These are phyloP conservation scores for Ophiodon elongatus DNA, from an alignment of 2,113 vertebrate species.

Conservation along the genomic window DNA sequence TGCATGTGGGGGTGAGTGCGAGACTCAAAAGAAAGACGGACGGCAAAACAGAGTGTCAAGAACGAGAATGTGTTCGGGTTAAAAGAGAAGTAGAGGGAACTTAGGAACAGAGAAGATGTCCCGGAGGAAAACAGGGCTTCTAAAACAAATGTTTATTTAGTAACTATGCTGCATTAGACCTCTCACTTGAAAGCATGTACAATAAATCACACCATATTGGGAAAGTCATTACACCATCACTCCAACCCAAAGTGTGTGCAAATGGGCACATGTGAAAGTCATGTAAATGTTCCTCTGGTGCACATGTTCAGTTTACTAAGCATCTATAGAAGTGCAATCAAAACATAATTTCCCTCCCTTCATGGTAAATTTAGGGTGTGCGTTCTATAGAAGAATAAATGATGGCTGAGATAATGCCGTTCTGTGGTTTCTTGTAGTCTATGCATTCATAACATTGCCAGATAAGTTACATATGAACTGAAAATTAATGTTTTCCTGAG, in stretches of 20 bases:
- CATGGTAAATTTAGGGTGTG: constrained; percentile 50
- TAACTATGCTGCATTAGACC: constrained; percentile 65
- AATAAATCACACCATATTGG: constrained; percentile 68
- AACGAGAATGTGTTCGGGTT: constrained; percentile 47
- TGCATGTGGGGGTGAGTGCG: constrained; percentile 34
- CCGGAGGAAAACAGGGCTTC: constrained; percentile 53
- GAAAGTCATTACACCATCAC: constrained; percentile 48
- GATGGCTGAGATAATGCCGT: constrained; percentile 61
- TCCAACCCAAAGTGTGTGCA: constrained; percentile 17
- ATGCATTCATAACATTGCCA: constrained; percentile 51
- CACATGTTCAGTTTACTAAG: constrained; percentile 25
- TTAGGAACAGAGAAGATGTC: constrained; percentile 51
- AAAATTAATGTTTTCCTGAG: constrained; percentile 46
- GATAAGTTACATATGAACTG: constrained; percentile 64
- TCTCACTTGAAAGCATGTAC: constrained; percentile 59
- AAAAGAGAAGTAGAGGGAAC: constrained; percentile 47
- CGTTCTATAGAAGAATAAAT: constrained; percentile 34
- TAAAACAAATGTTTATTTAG: constrained; percentile 74
- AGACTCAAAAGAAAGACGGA: constrained; percentile 39
- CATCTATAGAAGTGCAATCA: constrained; percentile 59
- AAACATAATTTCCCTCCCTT: constrained; percentile 56
- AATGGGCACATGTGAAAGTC: constrained; percentile 10
- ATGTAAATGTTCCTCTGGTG: constrained; percentile 24
- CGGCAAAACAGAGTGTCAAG: constrained; percentile 20
- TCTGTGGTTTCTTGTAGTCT: constrained; percentile 53